phyloP scores from a whole-genome alignment of 1,140 invertebrate species.

The Hyles euphorbiae region DNA sequence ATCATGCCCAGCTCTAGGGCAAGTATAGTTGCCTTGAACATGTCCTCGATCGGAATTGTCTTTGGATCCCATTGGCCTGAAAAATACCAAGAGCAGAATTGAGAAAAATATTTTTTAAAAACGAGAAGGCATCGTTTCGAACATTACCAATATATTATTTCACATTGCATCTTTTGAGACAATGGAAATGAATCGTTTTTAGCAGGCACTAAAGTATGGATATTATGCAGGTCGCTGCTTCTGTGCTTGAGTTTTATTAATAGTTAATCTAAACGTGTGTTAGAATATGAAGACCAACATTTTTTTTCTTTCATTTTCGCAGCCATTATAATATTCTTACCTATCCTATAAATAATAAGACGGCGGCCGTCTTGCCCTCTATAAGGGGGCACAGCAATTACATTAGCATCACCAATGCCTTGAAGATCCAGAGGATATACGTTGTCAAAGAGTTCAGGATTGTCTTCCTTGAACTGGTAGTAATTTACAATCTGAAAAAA shows the following conservation, averaged over 20 bases:
- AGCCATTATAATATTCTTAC: constrained; percentile 43
- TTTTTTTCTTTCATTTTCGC: no score
- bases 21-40: constrained; percentile 84
- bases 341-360: constrained; percentile 81
- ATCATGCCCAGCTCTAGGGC: constrained; percentile 83
- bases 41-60: constrained; percentile 79
- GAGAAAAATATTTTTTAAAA: no score
- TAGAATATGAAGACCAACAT: no score
- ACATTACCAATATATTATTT: no score
- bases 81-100: constrained; percentile 9
- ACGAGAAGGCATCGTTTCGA: no score
- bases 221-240: no score
- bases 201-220: no score
- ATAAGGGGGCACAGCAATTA: constrained; percentile 84
- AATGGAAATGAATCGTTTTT: no score
- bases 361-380: constrained; percentile 82
- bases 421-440: constrained; percentile 80
- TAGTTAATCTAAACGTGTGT: no score
- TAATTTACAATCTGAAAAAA: constrained; percentile 83
- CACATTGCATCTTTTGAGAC: no score
- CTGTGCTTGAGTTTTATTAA: no score
- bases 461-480: constrained; percentile 83
- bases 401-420: constrained; percentile 81
- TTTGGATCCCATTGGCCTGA: constrained; percentile 84
- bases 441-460: constrained; percentile 81